These are phyloP conservation scores for Glaucomys volans DNA, from an alignment of 2,113 vertebrate genomes.

Conservation along the genomic window DNA sequence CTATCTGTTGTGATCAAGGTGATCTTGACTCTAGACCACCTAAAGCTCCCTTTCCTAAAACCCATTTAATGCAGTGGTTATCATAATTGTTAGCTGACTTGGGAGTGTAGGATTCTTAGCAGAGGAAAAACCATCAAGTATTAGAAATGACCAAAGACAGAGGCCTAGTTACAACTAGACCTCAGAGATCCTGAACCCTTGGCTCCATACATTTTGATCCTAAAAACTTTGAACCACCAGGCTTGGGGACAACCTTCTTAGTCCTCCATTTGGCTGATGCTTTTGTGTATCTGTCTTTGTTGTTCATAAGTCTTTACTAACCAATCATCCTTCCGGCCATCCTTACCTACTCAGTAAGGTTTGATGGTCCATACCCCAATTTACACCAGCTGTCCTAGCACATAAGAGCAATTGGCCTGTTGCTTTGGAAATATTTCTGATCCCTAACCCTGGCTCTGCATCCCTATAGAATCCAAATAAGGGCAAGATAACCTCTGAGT, in stretches of 20 bases:
- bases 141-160: conserved; percentile 25
- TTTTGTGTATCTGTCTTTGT: conserved; percentile 1
- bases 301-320: conserved; percentile 22
- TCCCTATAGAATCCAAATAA: conserved; percentile 72
- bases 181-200: conserved; percentile 35
- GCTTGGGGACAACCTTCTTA: not conserved
- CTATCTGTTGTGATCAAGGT: conserved; percentile 7
- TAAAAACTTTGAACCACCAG: conserved; percentile 4
- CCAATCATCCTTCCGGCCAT: not conserved
- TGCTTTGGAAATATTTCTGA: conserved; percentile 67
- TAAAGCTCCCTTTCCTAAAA: conserved; percentile 29
- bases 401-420: conserved; percentile 47
- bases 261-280: not conserved
- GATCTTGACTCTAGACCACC: conserved; percentile 16
- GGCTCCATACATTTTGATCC: conserved; percentile 27
- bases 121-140: conserved; percentile 3
- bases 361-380: not conserved
- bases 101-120: conserved; percentile 10
- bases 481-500: conserved; percentile 71
- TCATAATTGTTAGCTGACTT: conserved; percentile 35
- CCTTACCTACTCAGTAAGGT: not conserved
- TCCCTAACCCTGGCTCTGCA: conserved; percentile 37
- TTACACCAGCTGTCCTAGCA: not conserved
- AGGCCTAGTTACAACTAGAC: not conserved
- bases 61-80: not conserved